Evolutionary conservation across 2,113 vertebrate species (phyloP), one percentile per base, ranked within the genome.

Genomic region (Corythaixoides concolor): DNA sequence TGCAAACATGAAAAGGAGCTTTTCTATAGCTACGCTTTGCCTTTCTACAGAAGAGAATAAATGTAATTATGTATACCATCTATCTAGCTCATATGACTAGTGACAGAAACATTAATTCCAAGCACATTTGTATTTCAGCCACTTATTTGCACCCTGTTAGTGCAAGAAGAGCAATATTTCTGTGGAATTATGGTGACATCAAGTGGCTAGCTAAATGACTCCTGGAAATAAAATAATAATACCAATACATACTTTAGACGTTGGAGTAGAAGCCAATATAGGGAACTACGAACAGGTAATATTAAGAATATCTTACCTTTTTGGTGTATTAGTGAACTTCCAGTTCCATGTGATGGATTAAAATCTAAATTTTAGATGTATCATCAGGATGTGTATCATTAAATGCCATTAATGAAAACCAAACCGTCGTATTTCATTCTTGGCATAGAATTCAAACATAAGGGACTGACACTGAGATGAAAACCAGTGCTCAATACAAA

Each of bases 111-210:
- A 72, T 83, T 79, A 64, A 93, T 94, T 93, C 67, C 66, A 64
- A 72, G 23, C 58, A 81, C 52, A 62, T 80, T 79, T 94, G 32
- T 88, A 21, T 62, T 91, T 73, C 60, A 85, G 30, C 7, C 53
- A 79, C 37, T 95, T 96, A 90, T 85, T 96, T 96, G 19, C 81
- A 94, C 78, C 95, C 70, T 5, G 5, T 79, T 90, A 85, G 22
- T 80, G 74, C 41, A 85, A 17, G n/a, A 91, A 79, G 30, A 89
- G 19, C 24, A 76, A 64, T 72, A 85, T 89, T 96, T 83, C 47
- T 77, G 28, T 83, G 59, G 75, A 50, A 41, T 77, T 88, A 77
- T 32, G 89, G 79, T 91, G 90, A 91, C 88, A 95, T 95, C 94
- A 96, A 96, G 88, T 83, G 72, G 66, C 32, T 95, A 88, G 21